Evolutionary conservation across 2,797 vertebrate genomes (phyloP), one percentile per base, ranked within the genome.

Genomic region (Coilia nasus): DNA sequence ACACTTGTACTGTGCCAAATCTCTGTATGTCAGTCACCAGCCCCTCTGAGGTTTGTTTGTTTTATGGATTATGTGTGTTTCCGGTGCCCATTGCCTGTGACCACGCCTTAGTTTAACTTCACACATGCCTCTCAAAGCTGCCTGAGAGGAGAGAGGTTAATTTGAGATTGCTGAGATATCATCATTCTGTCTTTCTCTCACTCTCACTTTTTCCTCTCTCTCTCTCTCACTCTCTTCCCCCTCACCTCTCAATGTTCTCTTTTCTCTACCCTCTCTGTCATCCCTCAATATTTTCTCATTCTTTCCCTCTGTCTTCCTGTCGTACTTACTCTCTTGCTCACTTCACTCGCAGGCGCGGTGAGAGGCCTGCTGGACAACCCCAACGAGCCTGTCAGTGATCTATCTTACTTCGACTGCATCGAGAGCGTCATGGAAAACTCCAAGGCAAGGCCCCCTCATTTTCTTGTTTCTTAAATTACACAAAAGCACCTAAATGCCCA

Each of bases 371-470:
- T 99, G 83, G 97, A 98, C 87, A 99, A 98, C 90, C 97, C 98
- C 67, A 99, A 96, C 3, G 98, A 99, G 89, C 98, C 98, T 0
- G 97, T 99, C 86, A 99, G 93, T 0, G 98, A 99, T 90, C 97
- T 99, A 81, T 99, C 98, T 0, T 99, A 99, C 91, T 99, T 99
- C 84, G 98, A 99, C 92, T 99, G 98, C 93, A 99, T 99, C 59
- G 98, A 99, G 89, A 97, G 98, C 0, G 98, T 99, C 87, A 99
- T 99, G 98, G 98, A 99, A 91, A 99, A 99, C 91, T 99, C 98
- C 56, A 99, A 99, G 97, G 98, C 99, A 94, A 87, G 82, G 86
- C 28, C 28, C 84, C 78, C 86, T 87, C 25, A 41, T 21, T 78
- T 2, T 78, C 17, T 7, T 78, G 0, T 28, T 11, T 25, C 23